Base-by-base conservation (phyloP, 1,140 invertebrate genomes). In the Portunus trituberculatus region DNA sequence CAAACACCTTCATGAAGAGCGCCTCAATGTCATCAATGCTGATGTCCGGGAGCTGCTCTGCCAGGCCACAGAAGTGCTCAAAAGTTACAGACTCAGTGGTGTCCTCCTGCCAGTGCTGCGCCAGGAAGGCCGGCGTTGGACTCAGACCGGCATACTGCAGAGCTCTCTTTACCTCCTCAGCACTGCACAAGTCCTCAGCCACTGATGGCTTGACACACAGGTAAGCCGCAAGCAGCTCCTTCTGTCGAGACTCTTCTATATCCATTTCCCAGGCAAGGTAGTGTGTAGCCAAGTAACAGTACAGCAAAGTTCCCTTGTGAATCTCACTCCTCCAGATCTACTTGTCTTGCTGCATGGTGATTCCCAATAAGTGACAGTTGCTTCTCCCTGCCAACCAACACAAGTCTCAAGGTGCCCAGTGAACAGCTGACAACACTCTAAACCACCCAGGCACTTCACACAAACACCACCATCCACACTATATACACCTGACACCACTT, bases 141-240 rank as follows among this genome's bases (percentile, higher is more conserved):
- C 94, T 96, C 25, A 93, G 95, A 7, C 96, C 96, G 0, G 96
- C 96, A 95, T 96, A 96, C 76, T 96, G 96, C n/a, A 96, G 84
- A 6, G 93, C 95, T 88, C 83, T 31, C 52, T 93, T 89, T n/a
- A 96, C 31, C 46, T 96, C 95, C 52, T 95, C 94, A 89, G 31
- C 32, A 39, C 93, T 94, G 16, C 20, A 29, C 16, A 96, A 76
- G 67, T 96, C 96, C 45, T 96, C 96, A 25, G 96, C 96, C 12
- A 95, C 95, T 0, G 95, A 94, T 1, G 89, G 16, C 90, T 96
- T 96, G 3, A 96, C 89, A 95, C 96, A 95, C 82, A 96, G 32
- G 52, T 95, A 96, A 3, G 96, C 96, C 7, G 96, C 96, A n/a
- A 93, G 95, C 46, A 96, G 67, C 82, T 96, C 95, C 86, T 90